phyloP scores from a whole-genome alignment of 2,797 vertebrate genomes.

The Neosalanx taihuensis region DNA sequence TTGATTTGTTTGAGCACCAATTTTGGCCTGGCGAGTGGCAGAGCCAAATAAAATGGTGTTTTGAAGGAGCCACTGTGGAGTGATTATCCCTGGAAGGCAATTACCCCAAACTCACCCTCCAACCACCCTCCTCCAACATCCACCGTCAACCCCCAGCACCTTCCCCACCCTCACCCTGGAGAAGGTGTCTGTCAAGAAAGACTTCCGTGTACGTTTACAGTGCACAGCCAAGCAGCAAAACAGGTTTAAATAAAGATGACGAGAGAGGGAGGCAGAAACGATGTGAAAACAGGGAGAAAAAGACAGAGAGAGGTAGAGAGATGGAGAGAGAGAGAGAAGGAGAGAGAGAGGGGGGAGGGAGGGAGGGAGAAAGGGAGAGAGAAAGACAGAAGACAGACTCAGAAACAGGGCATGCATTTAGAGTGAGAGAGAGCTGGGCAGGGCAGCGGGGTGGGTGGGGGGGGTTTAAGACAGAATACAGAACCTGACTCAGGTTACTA shows the following conservation, averaged over 20 bases:
- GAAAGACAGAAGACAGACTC: not conserved
- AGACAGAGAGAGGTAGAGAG: not conserved
- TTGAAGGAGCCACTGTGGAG: not conserved
- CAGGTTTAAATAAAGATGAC: too few species aligned
- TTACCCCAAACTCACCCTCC: conserved; percentile 4
- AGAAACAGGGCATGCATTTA: not conserved
- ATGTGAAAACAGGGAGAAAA: not conserved
- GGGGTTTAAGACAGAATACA: not conserved
- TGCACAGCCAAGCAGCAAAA: too few species aligned
- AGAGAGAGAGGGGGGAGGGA: not conserved
- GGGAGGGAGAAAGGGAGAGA: not conserved
- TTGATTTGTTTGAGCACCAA: conserved; percentile 10
- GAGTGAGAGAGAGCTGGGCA: not conserved
- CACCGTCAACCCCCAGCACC: too few species aligned
- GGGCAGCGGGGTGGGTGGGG: not conserved
- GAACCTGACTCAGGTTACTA: too few species aligned
- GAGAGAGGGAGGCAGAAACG: not conserved
- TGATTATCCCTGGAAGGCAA: conserved; percentile 14
- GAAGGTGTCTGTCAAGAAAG: too few species aligned
- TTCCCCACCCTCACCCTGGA: not conserved
- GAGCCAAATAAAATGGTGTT: not conserved
- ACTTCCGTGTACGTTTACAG: too few species aligned
- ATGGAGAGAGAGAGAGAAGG: not conserved
- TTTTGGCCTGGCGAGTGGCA: conserved; percentile 2
- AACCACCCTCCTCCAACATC: not conserved